Evolutionary conservation across 2,113 vertebrate species (phyloP).

Genomic region (Oophaga pumilio): DNA sequence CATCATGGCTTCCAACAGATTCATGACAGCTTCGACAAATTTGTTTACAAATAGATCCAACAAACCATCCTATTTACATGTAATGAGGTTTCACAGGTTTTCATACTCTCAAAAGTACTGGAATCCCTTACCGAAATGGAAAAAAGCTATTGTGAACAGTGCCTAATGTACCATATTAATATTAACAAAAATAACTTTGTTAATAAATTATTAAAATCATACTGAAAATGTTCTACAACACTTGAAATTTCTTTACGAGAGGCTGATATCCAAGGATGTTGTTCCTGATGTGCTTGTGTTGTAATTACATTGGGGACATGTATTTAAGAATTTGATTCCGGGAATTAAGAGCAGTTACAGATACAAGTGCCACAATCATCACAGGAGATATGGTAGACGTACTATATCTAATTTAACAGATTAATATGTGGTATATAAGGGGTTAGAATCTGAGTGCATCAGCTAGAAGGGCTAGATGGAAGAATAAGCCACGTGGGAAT

Average conservation of each 20-base stretch:
- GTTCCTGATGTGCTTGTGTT: neutral
- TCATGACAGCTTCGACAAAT: neutral
- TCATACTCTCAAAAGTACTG: neutral
- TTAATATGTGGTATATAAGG: neutral
- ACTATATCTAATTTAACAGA: neutral
- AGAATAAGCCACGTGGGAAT: no score
- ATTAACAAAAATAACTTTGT: no score
- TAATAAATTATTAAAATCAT: no score
- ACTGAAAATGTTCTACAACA: no score
- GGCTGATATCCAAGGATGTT: neutral
- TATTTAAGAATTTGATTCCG: neutral
- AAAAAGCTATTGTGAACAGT: no score
- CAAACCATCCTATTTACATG: neutral
- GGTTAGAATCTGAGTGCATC: no score
- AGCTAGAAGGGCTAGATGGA: no score
- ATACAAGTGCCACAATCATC: no score
- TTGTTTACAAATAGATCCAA: neutral
- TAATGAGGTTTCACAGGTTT: neutral
- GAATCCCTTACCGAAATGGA: no score
- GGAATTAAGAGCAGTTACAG: no score
- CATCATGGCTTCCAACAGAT: neutral
- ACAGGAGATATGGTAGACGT: no score
- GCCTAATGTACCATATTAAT: no score
- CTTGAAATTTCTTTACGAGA: neutral
- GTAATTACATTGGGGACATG: neutral